Base-by-base conservation (phyloP, 2,888 invertebrate species). In the Lepidocyrtinus sp. region DNA sequence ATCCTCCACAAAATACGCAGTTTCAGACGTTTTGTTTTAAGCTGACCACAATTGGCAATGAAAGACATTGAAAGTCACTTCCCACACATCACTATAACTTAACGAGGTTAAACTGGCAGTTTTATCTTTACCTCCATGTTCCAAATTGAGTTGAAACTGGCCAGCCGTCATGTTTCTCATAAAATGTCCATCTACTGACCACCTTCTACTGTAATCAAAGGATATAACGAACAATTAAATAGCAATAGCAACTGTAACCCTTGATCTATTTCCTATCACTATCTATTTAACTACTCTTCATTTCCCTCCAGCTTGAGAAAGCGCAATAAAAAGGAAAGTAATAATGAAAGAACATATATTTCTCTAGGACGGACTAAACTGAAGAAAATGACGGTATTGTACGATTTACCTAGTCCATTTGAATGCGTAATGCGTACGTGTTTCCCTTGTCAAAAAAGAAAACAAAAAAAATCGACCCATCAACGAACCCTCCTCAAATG, bases 401-500 rank as follows among this genome's bases (percentile, higher is more conserved):
- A 12, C 12, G 36, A 36, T 36, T 5, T 12, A 12, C 12, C 12
- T 36, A 36, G 5, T 12, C 36, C 36, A 36, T 12, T 5, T 36
- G 12, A 36, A 12, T 36, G 12, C 5, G 36, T 36, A 36, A 36
- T 36, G 36, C 36, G 36, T 36, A 36, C 5, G 36, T 36, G 12
- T 36, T 36, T 5, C 5, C 5, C 36, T 36, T 36, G 50, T 50
- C 26, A 63, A 63, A 27, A 1, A 71, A 62, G 46, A 73, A 46
- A n/a, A n/a, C n/a, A n/a, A n/a, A 64, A 63, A 24, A 55, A 36
- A 74, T 74, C 74, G 74, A 74, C 74, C 74, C 45, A 74, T 74
- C 74, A 74, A 19, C 67, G 67, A 67, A 50, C 50, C 50, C 50
- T n/a, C n/a, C n/a, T n/a, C n/a, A 50, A 50, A 50, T 12, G 50